phyloP scores from a whole-genome alignment of 2,888 invertebrate species.

The Ectemnius continuus region DNA sequence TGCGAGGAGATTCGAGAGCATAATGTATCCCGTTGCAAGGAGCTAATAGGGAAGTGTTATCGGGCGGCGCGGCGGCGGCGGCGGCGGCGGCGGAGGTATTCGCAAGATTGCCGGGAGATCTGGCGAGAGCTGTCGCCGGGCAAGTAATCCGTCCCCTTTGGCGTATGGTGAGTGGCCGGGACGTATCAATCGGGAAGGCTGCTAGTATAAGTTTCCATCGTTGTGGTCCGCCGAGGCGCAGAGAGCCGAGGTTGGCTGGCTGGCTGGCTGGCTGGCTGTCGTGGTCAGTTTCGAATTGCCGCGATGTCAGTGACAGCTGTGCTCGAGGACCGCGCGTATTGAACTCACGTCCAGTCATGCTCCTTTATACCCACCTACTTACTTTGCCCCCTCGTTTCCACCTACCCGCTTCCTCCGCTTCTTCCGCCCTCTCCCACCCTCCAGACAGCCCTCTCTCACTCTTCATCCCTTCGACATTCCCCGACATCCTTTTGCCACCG shows the following conservation, averaged over 20 bases:
- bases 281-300: constrained; percentile 78
- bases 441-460: not conserved
- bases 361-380: constrained; percentile 76
- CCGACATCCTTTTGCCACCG: constrained; percentile 1
- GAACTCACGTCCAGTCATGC: constrained; percentile 76
- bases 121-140: constrained; percentile 46
- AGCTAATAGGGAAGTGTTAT: too few relatives aligned
- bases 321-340: constrained; percentile 75
- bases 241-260: constrained; percentile 71
- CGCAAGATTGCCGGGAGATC: too few relatives aligned
- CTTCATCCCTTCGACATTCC: constrained; percentile 19
- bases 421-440: not conserved
- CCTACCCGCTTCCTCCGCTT: constrained; percentile 15
- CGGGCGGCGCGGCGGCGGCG: too few relatives aligned
- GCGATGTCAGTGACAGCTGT: constrained; percentile 77
- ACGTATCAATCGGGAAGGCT: constrained; percentile 76
- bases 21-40: too few relatives aligned
- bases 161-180: constrained; percentile 76
- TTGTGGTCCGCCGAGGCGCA: constrained; percentile 67
- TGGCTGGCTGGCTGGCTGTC: constrained; percentile 75
- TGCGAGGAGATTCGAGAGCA: too few relatives aligned
- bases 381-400: constrained; percentile 40
- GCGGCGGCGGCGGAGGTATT: too few relatives aligned
- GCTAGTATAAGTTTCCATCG: constrained; percentile 77
- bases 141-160: constrained; percentile 74